phyloP scores from a whole-genome alignment of 2,888 invertebrate genomes.

The Harpalus rubripes region DNA sequence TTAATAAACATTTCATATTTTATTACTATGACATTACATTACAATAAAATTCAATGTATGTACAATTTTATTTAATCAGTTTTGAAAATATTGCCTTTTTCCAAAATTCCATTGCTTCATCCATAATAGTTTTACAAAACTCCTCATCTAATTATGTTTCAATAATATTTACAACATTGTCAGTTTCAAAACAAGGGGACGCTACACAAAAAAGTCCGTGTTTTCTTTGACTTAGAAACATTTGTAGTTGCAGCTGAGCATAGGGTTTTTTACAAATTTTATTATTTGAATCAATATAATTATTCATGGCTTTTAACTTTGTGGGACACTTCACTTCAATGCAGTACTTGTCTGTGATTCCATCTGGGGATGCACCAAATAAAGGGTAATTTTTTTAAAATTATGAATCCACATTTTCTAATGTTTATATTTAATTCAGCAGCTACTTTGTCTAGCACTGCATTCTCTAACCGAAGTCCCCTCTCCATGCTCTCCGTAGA shows the following conservation, averaged over 20 bases:
- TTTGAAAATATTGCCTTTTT: slow-evolving; percentile 22
- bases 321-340: too few relatives aligned
- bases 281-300: not conserved
- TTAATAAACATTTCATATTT: not conserved
- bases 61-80: slow-evolving; percentile 24
- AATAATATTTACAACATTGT: slow-evolving; percentile 67
- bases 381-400: too few relatives aligned
- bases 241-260: slow-evolving; percentile 63
- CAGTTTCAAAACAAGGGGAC: slow-evolving; percentile 69
- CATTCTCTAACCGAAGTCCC: too few relatives aligned
- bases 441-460: too few relatives aligned
- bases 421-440: too few relatives aligned
- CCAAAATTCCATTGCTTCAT: slow-evolving; percentile 31
- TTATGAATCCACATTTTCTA: too few relatives aligned
- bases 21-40: too few relatives aligned
- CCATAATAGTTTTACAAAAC: slow-evolving; percentile 12
- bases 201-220: slow-evolving; percentile 69
- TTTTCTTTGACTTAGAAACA: slow-evolving; percentile 6
- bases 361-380: too few relatives aligned
- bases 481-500: too few relatives aligned
- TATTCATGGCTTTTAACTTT: too few relatives aligned
- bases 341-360: too few relatives aligned
- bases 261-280: slow-evolving; percentile 47
- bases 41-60: not conserved
- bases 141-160: slow-evolving; percentile 63